These are phyloP conservation scores for Grammomys surdaster DNA, from an alignment of 2,113 vertebrate genomes.

Conservation along the genomic window DNA sequence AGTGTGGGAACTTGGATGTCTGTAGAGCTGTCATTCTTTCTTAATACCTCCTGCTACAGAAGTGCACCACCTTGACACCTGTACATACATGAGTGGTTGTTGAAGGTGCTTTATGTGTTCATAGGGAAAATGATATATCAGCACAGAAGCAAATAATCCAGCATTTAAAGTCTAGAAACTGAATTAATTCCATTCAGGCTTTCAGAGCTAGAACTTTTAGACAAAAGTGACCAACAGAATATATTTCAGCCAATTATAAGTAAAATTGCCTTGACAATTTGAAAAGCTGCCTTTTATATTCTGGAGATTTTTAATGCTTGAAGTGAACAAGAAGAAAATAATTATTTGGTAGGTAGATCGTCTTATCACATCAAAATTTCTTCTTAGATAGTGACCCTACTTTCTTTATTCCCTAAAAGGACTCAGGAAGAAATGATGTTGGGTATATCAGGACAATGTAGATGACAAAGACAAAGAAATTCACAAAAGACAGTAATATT, in stretches of 20 bases:
- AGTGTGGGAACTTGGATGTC: too few species aligned
- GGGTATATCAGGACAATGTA: background rate
- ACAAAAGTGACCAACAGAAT: constrained; percentile 46
- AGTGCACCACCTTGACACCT: background rate
- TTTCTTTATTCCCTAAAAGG: background rate
- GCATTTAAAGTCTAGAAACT: constrained; percentile 41
- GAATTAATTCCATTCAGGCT: constrained; percentile 22
- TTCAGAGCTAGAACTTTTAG: constrained; percentile 21
- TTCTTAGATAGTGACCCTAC: background rate
- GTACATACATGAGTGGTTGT: background rate
- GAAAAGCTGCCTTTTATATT: background rate
- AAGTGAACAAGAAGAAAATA: background rate
- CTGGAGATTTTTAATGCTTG: background rate
- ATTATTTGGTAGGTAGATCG: background rate
- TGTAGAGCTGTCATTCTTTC: too few species aligned
- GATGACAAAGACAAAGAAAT: constrained; percentile 6
- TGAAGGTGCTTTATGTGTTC: background rate
- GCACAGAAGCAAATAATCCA: background rate
- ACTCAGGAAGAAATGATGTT: constrained; percentile 40
- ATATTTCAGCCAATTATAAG: constrained; percentile 63
- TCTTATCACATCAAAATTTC: background rate
- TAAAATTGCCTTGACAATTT: constrained; percentile 45
- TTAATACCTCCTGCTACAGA: too few species aligned
- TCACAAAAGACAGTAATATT: background rate
- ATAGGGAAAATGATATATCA: constrained; percentile 16